A percentile compares a stretch with the other conserved stretches of the same genome.
Evolutionary conservation across 1,140 invertebrate genomes (phyloP).

Genomic region (Bombus huntii): DNA sequence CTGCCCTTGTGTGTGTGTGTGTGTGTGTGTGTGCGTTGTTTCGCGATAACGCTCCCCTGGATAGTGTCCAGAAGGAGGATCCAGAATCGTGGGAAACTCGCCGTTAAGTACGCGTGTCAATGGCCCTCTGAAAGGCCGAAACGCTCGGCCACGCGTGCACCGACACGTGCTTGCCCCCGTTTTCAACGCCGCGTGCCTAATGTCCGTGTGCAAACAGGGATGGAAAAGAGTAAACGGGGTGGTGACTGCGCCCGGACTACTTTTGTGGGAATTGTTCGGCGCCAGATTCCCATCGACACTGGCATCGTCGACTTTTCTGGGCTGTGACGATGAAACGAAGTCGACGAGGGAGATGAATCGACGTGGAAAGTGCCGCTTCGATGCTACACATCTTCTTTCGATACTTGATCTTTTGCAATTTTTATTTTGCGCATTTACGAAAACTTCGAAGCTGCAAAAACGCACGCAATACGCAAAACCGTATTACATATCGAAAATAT

Average conservation of each 20-base stretch:
- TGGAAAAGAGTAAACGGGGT: not conserved
- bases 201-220: constrained; percentile 1
- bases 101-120: constrained; percentile 54
- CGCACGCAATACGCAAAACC: no score
- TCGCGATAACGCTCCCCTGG: constrained; percentile 41
- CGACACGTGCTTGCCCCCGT: constrained; percentile 39
- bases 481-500: no score
- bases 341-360: not conserved
- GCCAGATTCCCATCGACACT: constrained; percentile 55
- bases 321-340: not conserved
- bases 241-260: not conserved
- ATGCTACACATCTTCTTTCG: not conserved
- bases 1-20: constrained; percentile 6
- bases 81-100: constrained; percentile 50
- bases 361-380: no score
- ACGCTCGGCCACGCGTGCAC: constrained; percentile 48
- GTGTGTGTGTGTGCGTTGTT: constrained; percentile 28
- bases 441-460: no score
- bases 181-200: not conserved
- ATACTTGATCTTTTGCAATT: no score
- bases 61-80: constrained; percentile 10
- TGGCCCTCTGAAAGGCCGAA: constrained; percentile 48
- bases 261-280: constrained; percentile 59
- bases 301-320: constrained; percentile 35
- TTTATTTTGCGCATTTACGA: no score